Evolutionary conservation across 2,888 invertebrate genomes (phyloP), one percentile per base, ranked within the genome.

Genomic region (Leptinotarsa haldemani): DNA sequence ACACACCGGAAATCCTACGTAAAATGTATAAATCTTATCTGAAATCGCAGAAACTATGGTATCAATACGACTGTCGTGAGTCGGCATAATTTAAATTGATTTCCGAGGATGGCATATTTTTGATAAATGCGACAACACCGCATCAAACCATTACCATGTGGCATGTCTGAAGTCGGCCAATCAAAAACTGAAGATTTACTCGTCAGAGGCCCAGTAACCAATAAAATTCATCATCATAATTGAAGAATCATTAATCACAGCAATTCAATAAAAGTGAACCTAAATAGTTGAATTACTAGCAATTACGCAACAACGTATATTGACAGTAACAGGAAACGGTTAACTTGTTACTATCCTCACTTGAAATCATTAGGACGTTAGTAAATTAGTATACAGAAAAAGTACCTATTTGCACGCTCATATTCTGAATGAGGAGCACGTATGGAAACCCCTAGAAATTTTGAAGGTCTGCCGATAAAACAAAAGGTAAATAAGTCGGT

Each of bases 161-260:
- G 78, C 76, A 70, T 78, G 79, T 79, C 76, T 73, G 64, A 73
- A 75, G 56, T 22, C 50, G 53, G 53, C 79, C 78, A 78, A 79
- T 74, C 72, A 71, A n/a, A 20, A 58, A 20, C 22, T 20, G 15
- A 22, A 25, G 58, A 30, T 40, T 1, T 9, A 13, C 25, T 61
- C 61, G 25, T 40, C 61, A 61, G 61, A 61, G 61, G 40, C 9
- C 61, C 13, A 61, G 40, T 40, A 25, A 40, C 61, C 65, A 65
- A 50, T 47, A 20, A 48, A 15, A 65, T 13, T 4, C 16, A 20
- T 20, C 15, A 56, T 4, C 56, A 15, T 56, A 4, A 15, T 25
- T 13, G 15, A 22, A 22, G 50, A 4, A 50, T 15, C 50, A 50
- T 50, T 50, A 50, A 16, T 13, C 16, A 16, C n/a, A 48, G 48